Evolutionary conservation across 2,888 invertebrate genomes (phyloP).

Genomic region (Halictus quadricinctus): DNA sequence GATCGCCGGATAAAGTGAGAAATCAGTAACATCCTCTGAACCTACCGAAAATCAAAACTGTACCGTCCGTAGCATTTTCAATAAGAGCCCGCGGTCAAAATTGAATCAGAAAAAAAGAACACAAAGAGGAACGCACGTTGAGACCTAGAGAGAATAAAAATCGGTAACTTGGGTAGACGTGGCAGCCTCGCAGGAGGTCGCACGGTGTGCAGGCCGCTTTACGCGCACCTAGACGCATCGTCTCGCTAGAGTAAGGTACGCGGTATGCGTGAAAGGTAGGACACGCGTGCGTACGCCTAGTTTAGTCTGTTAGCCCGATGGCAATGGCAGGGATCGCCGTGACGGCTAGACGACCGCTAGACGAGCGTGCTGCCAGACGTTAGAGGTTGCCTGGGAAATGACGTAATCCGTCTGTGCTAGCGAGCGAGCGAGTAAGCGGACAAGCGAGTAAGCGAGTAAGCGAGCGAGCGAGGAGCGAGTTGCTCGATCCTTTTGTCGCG

Average conservation of each 20-base stretch:
- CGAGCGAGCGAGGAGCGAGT: slow-evolving; percentile 19
- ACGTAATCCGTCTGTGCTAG: slow-evolving; percentile 73
- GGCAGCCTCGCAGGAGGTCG: background rate
- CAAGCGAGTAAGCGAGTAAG: slow-evolving; percentile 1
- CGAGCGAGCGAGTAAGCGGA: background rate
- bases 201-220: background rate
- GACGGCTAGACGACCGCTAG: slow-evolving; percentile 81
- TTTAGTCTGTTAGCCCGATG: slow-evolving; percentile 54
- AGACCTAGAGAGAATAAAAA: background rate
- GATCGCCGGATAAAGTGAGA: too few species aligned
- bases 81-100: background rate
- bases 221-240: slow-evolving; percentile 61
- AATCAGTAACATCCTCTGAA: too few species aligned
- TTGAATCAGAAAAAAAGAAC: background rate
- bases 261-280: slow-evolving; percentile 44
- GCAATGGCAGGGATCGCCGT: slow-evolving; percentile 57
- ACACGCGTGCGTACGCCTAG: slow-evolving; percentile 54
- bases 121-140: background rate
- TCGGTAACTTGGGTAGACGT: background rate
- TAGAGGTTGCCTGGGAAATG: slow-evolving; percentile 75
- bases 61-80: too few species aligned
- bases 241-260: slow-evolving; percentile 32
- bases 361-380: slow-evolving; percentile 77
- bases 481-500: slow-evolving; percentile 72
- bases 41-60: too few species aligned